Base-by-base conservation (phyloP, 2,113 vertebrate genomes). In the Salminus brasiliensis region DNA sequence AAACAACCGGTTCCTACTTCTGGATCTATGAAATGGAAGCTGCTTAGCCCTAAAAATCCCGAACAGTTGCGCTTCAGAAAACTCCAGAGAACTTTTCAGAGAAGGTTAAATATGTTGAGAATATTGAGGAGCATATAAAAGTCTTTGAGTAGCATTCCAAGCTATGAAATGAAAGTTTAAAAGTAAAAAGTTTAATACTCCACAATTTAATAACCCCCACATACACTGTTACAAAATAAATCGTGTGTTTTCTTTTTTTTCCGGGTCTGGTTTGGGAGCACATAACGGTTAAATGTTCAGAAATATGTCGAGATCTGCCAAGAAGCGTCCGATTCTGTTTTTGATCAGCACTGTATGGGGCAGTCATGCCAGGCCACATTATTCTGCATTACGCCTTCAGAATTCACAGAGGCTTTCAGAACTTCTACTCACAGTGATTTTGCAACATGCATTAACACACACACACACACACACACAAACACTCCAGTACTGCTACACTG, bases 291-390 rank as follows among this genome's bases (percentile, higher is more conserved):
- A 81, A 84, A 68, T 66, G 68, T 59, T 73, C 43, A 23, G 78
- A 84, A 84, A 63, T 74, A 84, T 81, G 79, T 77, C 1, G 5
- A 30, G 57, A 73, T 76, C 74, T 81, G 78, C 82, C 82, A 84
- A 76, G 63, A 84, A 32, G 71, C 52, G 62, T 77, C 43, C 32
- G 16, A 47, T 80, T 80, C 82, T 84, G 82, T 81, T 84, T 80
- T 84, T 77, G 74, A 84, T 83, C 82, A 80, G 66, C 78, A 76
- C 82, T 67, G 77, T 79, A 72, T 25, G n/a, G 29, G 57, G 43
- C 72, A 76, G 77, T 63, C 59, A 60, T 67, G 72, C 82, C 82
- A 83, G 73, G 79, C 78, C 47, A 21, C 55, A 78, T 84, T 77
- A 84, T 77, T 80, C 59, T 69, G 27, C 52, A 69, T 49, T 83